Base-by-base conservation (phyloP, 2,888 invertebrate species). In the Crepidodera aurea region DNA sequence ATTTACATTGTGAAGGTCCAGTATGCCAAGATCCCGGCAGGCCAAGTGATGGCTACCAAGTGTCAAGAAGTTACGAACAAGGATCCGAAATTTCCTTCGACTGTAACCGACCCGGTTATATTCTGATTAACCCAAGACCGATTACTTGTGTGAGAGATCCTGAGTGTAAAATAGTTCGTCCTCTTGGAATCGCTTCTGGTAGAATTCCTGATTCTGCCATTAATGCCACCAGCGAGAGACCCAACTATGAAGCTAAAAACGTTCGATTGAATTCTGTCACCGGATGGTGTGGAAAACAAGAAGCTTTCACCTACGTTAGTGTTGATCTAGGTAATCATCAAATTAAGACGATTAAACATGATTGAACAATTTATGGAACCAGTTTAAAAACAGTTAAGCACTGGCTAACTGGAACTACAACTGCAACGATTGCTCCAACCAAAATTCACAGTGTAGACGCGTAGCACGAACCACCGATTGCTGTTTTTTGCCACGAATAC, bases 221-320 rank as follows among this genome's bases (percentile, higher is more conserved):
- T 56, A 97, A 96, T 77, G 95, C 95, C 0, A 96, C 96, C 0
- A 96, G 96, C 8, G 95, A 95, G 82, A 55, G 94, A 75, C 93
- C 94, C 18, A 95, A 95, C 76, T 95, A 95, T 77, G 94, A 95
- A 84, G 94, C 94, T 0, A 90, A 85, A 78, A 94, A 96, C 76
- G 90, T 96, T 8, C 86, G 96, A 25, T 82, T 96, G 29, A 95
- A 94, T 78, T 95, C 96, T 0, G 95, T 94, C 1, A 96, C 96
- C 44, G 96, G 96, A 13, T 96, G 96, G 96, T 96, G 96, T 81
- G 94, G 94, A n/a, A 96, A 95, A 75, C 93, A 94, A 82, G 97
- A 97, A 83, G 93, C 96, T 0, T 96, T 97, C 76, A 96, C 96
- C 0, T 97, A 96, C 74, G 93, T 96, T 5, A 96, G 94, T 75